These are phyloP conservation scores for Vultur gryphus DNA, from an alignment of 2,797 vertebrate species.

Conservation along the genomic window DNA sequence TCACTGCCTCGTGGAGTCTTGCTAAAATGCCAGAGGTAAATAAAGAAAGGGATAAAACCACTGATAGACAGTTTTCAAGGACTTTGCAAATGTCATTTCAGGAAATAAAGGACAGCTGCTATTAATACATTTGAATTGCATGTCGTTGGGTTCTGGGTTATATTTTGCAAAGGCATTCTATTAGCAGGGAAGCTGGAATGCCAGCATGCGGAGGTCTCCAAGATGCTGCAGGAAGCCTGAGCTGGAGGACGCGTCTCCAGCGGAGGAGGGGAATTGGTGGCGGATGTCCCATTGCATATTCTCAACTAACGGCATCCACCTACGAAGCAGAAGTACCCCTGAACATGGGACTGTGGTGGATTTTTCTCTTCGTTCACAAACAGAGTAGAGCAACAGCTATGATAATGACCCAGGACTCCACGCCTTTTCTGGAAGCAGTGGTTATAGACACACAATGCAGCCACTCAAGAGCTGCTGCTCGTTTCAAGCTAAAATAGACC, in stretches of 20 bases:
- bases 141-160: background rate
- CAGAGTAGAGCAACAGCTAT: background rate
- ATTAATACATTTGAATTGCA: background rate
- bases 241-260: background rate
- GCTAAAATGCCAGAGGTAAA: background rate
- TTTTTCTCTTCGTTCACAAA: background rate
- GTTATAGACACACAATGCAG: background rate
- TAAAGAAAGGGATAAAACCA: background rate
- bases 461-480: background rate
- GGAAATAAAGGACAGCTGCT: background rate
- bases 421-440: background rate
- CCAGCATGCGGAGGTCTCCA: accelerated
- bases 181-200: background rate
- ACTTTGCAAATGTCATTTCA: background rate
- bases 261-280: too few relatives aligned
- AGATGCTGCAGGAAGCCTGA: background rate
- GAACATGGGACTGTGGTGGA: background rate
- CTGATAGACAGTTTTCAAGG: background rate
- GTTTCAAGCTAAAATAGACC: background rate
- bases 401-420: too few relatives aligned
- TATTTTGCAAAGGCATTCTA: background rate
- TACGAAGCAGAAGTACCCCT: too few relatives aligned
- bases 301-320: accelerated
- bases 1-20: background rate
- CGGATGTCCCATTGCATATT: background rate